Conservation (phyloP, 1,140 invertebrate species). For the Melitaea cinxia region DNA sequence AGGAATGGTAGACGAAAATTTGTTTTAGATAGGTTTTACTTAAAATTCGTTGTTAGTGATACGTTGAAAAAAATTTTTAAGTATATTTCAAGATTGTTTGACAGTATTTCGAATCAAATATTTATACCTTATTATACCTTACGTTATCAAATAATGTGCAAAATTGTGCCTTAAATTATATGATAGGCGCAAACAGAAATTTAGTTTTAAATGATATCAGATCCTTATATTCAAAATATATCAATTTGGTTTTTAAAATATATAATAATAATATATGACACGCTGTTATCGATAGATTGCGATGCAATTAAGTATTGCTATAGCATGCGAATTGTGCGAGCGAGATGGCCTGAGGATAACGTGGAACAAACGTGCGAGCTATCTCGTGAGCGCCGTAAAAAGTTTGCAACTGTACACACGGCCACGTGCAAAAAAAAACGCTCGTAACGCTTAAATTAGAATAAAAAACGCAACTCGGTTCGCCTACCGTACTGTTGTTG, state of each 20-base stretch:
- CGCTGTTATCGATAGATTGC: constrained; percentile 13
- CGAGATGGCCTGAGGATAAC: constrained; percentile 70
- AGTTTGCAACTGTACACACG: constrained; percentile 23
- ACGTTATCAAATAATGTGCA: too few relatives aligned
- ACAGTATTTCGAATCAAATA: too few relatives aligned
- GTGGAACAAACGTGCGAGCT: constrained; percentile 49
- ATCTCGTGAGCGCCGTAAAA: constrained; percentile 23
- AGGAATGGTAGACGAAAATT: too few relatives aligned
- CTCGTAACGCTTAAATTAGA: background rate
- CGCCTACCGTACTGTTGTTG: background rate
- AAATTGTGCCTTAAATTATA: too few relatives aligned
- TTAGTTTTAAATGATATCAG: background rate
- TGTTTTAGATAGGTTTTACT: too few relatives aligned
- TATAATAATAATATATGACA: constrained; percentile 8
- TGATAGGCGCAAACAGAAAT: too few relatives aligned
- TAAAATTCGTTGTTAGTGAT: too few relatives aligned
- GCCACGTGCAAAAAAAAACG: constrained; percentile 23
- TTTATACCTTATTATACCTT: too few relatives aligned
- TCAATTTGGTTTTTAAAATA: too few relatives aligned
- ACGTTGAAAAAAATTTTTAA: too few relatives aligned
- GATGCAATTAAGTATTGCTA: constrained; percentile 32
- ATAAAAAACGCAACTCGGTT: constrained; percentile 4
- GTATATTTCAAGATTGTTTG: too few relatives aligned
- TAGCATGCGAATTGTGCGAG: constrained; percentile 38
- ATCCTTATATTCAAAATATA: background rate